Conservation (phyloP, 2,888 invertebrate species). For the Agonum fuliginosum region DNA sequence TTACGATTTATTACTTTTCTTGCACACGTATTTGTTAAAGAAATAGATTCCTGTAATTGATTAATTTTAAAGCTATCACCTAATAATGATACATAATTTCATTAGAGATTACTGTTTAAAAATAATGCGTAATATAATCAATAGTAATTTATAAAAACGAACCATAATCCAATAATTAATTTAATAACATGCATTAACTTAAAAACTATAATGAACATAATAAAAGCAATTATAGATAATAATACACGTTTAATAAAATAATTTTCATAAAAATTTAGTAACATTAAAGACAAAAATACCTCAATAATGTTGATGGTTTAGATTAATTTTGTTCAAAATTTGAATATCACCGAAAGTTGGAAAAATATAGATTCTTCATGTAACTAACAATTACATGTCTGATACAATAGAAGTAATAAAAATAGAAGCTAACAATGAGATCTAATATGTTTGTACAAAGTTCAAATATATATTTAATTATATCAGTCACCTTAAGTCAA, state of each 20-base stretch:
- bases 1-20: constrained; percentile 2
- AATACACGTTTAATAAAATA: constrained; percentile 10
- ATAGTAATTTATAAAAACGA: constrained; percentile 13
- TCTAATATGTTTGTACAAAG: constrained; percentile 42
- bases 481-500: constrained; percentile 14
- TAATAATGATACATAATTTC: neutral
- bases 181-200: neutral
- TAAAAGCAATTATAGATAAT: constrained; percentile 8
- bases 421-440: constrained; percentile 42
- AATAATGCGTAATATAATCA: constrained; percentile 1
- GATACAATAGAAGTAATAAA: constrained; percentile 1
- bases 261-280: neutral
- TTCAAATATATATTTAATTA: constrained; percentile 35
- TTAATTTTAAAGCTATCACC: neutral
- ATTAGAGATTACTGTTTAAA: constrained; percentile 17
- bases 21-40: neutral
- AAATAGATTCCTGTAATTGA: neutral
- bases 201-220: neutral
- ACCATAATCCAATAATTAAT: neutral
- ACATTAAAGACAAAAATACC: constrained; percentile 9
- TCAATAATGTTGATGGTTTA: constrained; percentile 4
- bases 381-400: constrained; percentile 10
- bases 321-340: constrained; percentile 14
- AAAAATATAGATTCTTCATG: constrained; percentile 29
- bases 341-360: constrained; percentile 20